phyloP scores from a whole-genome alignment of 1,140 invertebrate species.

The Coenobita brevimanus region DNA sequence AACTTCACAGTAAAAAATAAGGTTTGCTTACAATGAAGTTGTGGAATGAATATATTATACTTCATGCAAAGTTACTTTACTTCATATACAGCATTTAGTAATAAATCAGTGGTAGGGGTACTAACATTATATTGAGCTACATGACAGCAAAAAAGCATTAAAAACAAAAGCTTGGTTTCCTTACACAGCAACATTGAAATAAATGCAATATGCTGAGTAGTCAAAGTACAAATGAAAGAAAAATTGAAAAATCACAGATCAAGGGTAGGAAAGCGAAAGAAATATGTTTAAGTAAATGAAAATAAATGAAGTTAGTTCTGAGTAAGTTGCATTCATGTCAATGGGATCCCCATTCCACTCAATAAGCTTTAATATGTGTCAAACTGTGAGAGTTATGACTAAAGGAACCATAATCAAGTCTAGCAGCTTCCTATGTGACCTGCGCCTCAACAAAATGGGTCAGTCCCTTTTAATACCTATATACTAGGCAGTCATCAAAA shows the following conservation, averaged over 20 bases:
- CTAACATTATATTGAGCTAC: too few species aligned
- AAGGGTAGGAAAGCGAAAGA: not conserved
- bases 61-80: too few species aligned
- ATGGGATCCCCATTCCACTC: conserved; percentile 63
- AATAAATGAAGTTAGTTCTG: conserved; percentile 49
- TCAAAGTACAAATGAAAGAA: conserved; percentile 15
- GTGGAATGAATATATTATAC: too few species aligned
- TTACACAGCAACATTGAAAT: not conserved
- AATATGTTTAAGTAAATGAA: not conserved
- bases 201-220: conserved; percentile 5
- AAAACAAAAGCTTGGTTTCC: too few species aligned
- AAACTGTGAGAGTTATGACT: conserved; percentile 53
- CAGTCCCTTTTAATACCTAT: conserved; percentile 61
- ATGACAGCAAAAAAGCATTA: too few species aligned
- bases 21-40: not conserved
- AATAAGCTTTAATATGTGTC: conserved; percentile 55
- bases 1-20: not conserved
- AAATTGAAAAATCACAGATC: conserved; percentile 14
- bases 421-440: conserved; percentile 67
- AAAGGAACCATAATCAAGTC: conserved; percentile 63
- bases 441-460: conserved; percentile 67
- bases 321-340: conserved; percentile 59
- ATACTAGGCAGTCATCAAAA: conserved; percentile 35
- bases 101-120: not conserved
- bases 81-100: conserved; percentile 12